phyloP scores from a whole-genome alignment of 2,797 vertebrate species.

The Alca torda region DNA sequence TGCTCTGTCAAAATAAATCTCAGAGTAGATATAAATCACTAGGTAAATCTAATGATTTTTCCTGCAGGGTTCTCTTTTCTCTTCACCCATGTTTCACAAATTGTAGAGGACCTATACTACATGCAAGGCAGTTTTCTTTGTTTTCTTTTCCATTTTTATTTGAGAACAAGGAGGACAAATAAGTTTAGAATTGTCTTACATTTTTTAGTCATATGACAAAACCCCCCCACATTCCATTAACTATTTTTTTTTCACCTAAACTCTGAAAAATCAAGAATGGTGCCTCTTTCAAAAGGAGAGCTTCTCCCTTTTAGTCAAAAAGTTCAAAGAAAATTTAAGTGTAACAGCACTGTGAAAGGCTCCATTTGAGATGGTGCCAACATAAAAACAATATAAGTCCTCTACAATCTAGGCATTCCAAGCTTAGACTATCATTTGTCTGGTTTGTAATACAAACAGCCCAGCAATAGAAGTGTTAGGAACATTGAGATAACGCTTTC shows the following conservation, averaged over 20 bases:
- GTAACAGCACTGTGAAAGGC: background rate
- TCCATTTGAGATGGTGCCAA: background rate
- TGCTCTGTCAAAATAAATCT: background rate
- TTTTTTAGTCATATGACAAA: background rate
- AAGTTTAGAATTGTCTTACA: background rate
- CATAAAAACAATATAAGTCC: background rate
- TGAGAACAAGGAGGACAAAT: background rate
- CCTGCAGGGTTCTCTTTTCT: background rate
- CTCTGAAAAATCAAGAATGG: background rate
- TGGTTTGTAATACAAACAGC: background rate
- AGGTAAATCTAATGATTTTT: background rate
- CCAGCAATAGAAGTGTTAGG: background rate
- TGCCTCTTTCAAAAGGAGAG: background rate
- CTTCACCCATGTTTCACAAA: background rate
- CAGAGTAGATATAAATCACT: background rate
- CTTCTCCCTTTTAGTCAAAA: background rate
- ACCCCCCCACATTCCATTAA: fast-evolving
- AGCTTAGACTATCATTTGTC: background rate
- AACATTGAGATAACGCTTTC: background rate
- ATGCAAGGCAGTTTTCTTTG: background rate
- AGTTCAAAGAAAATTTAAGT: background rate
- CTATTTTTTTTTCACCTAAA: background rate
- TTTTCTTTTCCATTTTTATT: background rate
- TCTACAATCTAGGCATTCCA: background rate
- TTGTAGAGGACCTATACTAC: background rate